Percentiles rank a stretch among this genome's conserved stretches.
Evolutionary conservation across 2,888 invertebrate genomes (phyloP).

Genomic region (Rhopalosiphum nymphaeae): DNA sequence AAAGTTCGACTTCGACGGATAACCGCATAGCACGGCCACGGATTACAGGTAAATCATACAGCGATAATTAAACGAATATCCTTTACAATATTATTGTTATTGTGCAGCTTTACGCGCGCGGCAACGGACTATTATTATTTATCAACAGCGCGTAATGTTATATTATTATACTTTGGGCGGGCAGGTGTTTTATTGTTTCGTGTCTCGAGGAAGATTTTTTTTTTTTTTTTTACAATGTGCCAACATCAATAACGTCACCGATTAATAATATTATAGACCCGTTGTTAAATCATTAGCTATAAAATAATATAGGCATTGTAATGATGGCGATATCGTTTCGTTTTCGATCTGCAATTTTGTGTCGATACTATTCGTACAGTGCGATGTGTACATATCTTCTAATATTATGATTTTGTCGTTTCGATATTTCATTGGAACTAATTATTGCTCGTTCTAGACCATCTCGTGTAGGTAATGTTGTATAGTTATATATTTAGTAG

Average conservation of each 20-base stretch:
- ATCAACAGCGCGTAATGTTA: too few relatives aligned
- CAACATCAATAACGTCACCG: background rate
- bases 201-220: background rate
- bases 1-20: slow-evolving; percentile 21
- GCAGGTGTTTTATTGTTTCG: background rate
- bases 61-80: too few relatives aligned
- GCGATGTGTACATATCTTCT: background rate
- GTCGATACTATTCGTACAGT: background rate
- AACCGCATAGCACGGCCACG: background rate
- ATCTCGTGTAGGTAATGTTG: background rate
- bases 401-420: background rate
- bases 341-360: background rate
- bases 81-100: too few relatives aligned
- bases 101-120: too few relatives aligned
- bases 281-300: background rate
- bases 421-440: background rate
- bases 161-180: too few relatives aligned
- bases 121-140: too few relatives aligned
- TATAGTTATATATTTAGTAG: background rate
- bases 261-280: background rate
- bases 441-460: background rate
- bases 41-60: slow-evolving; percentile 27
- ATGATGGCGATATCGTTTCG: background rate
- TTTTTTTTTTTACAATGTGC: background rate
- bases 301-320: background rate